Percentiles rank a stretch among this genome's conserved stretches.
phyloP scores from a whole-genome alignment of 2,113 vertebrate species.

The Misgurnus anguillicaudatus region DNA sequence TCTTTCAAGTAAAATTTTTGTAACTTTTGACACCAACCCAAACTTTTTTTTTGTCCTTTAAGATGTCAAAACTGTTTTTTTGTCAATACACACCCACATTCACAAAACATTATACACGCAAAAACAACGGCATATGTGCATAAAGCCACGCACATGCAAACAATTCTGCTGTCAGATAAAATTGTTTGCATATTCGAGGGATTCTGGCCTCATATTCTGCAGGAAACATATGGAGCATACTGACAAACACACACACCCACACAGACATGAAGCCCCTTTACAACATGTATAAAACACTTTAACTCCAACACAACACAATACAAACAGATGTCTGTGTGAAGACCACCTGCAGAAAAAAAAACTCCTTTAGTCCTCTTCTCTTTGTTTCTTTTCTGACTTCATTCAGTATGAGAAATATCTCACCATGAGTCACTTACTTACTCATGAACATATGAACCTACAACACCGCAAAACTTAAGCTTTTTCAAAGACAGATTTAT shows the following conservation, averaged over 20 bases:
- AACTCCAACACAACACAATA: neutral
- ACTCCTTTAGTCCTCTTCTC: neutral
- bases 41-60: too few relatives aligned
- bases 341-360: neutral
- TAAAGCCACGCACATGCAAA: neutral
- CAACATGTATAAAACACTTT: neutral
- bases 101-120: conserved; percentile 42
- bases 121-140: neutral
- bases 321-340: neutral
- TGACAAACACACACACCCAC: conserved; percentile 37
- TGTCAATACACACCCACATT: neutral
- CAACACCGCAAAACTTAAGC: too few relatives aligned
- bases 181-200: neutral
- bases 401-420: neutral
- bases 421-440: neutral
- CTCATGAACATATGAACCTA: too few relatives aligned
- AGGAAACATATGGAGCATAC: conserved; percentile 43
- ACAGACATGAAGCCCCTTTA: neutral
- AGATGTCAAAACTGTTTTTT: too few relatives aligned
- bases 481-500: neutral
- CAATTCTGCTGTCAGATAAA: neutral
- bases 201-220: neutral
- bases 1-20: too few relatives aligned
- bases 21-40: too few relatives aligned
- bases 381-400: neutral